phyloP scores from a whole-genome alignment of 2,797 vertebrate genomes.

The Clarias fuscus region DNA sequence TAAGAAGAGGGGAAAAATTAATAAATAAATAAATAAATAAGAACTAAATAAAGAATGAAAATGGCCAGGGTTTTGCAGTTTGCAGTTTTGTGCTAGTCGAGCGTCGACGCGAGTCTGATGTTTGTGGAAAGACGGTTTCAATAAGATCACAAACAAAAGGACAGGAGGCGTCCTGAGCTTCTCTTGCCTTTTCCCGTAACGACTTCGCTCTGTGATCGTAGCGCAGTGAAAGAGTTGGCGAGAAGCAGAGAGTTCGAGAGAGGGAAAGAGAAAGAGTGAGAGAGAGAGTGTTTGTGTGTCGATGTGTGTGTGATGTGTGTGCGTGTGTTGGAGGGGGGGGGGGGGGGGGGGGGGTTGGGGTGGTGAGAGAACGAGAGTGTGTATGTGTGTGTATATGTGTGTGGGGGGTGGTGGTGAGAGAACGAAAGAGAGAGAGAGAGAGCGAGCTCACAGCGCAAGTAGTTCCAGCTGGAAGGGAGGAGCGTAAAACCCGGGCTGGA shows the following conservation, averaged over 20 bases:
- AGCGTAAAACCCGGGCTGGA: slow-evolving; percentile 67
- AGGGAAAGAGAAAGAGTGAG: neutral
- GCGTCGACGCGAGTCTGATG: neutral
- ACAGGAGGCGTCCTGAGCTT: neutral
- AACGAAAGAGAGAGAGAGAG: slow-evolving; percentile 30
- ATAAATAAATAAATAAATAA: no score
- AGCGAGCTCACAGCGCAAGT: slow-evolving; percentile 59
- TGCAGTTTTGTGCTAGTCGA: neutral
- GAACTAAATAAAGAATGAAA: neutral
- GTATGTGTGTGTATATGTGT: no score
- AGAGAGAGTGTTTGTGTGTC: neutral
- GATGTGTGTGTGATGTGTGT: slow-evolving; percentile 20
- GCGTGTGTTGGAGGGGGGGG: neutral
- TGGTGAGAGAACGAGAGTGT: neutral
- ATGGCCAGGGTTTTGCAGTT: neutral
- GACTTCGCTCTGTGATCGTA: slow-evolving; percentile 48
- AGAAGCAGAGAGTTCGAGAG: neutral
- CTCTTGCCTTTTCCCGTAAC: slow-evolving; percentile 11
- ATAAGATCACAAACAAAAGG: neutral
- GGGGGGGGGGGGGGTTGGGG: neutral
- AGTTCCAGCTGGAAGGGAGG: slow-evolving; percentile 62
- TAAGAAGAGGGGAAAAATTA: neutral
- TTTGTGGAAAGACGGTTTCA: neutral
- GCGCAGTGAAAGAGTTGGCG: slow-evolving; percentile 27
- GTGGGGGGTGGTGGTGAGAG: neutral